Evolutionary conservation across 2,797 vertebrate species (phyloP).

Genomic region (Enteromius treurensis): DNA sequence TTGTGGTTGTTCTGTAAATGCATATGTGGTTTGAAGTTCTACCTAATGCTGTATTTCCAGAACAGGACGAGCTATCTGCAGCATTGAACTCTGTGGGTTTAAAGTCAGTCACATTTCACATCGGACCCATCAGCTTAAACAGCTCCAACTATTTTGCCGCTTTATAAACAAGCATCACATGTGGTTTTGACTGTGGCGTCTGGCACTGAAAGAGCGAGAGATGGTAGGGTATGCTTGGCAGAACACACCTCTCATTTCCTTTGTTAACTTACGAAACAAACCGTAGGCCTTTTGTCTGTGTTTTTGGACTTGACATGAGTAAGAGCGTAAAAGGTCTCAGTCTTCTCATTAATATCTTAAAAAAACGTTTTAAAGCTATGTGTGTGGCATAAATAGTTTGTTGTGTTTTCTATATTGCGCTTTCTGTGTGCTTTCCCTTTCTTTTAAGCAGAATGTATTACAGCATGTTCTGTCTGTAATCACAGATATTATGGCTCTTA

Average conservation of each 20-base stretch:
- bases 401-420: neutral
- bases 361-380: neutral
- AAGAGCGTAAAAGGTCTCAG: neutral
- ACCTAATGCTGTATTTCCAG: neutral
- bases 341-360: neutral
- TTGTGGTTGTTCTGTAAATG: neutral
- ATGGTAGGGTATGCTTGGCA: conserved; percentile 7
- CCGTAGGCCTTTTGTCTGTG: conserved; percentile 22
- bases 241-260: conserved; percentile 50
- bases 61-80: neutral
- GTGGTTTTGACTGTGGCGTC: conserved; percentile 32
- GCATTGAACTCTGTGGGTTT: conserved; percentile 16
- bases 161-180: conserved; percentile 37
- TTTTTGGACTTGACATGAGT: conserved; percentile 25
- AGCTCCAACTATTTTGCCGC: conserved; percentile 37
- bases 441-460: conserved; percentile 12
- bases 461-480: neutral
- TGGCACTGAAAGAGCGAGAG: conserved; percentile 15
- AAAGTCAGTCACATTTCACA: neutral
- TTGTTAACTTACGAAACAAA: conserved; percentile 39
- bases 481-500: conserved; percentile 16
- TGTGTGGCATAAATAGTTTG: neutral
- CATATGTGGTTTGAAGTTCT: neutral
- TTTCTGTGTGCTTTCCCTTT: neutral
- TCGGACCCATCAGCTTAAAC: conserved; percentile 25